Evolutionary conservation across 1,140 invertebrate species (phyloP).

Genomic region (Leptinotarsa lineolata): DNA sequence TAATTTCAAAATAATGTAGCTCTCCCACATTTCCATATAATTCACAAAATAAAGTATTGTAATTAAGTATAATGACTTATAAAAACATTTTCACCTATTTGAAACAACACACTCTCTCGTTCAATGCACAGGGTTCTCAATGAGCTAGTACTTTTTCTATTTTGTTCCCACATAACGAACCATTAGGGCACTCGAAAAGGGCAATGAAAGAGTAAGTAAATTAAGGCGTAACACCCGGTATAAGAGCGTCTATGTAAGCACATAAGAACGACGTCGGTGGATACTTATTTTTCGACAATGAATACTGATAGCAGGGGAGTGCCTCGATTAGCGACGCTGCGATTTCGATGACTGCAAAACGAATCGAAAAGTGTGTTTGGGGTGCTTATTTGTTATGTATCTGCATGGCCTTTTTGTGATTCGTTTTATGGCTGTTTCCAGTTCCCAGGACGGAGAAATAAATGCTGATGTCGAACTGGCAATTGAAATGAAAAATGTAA

Average conservation of each 20-base stretch:
- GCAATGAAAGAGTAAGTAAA: conserved; percentile 27
- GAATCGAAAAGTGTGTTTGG: conserved; percentile 31
- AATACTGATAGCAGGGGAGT: conserved; percentile 42
- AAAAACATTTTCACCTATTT: too few species aligned
- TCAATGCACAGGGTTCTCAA: too few species aligned
- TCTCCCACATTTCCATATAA: too few species aligned
- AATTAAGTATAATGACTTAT: too few species aligned
- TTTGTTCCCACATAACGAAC: background rate
- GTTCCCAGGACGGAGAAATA: conserved; percentile 14
- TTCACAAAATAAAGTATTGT: too few species aligned
- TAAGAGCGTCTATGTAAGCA: conserved; percentile 31
- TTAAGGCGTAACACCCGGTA: conserved; percentile 40
- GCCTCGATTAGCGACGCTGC: conserved; percentile 39
- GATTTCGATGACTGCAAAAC: conserved; percentile 36
- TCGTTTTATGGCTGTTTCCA: background rate
- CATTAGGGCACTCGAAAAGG: background rate
- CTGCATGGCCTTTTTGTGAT: conserved; percentile 16
- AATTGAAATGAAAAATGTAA: too few species aligned
- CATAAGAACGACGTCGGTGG: conserved; percentile 37
- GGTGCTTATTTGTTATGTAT: conserved; percentile 1
- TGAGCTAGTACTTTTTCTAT: too few species aligned
- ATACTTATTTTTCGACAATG: conserved; percentile 38
- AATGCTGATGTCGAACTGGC: too few species aligned
- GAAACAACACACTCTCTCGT: too few species aligned
- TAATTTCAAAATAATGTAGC: too few species aligned